Conservation (phyloP, 2,113 vertebrate species). For the Herpailurus yagouaroundi region DNA sequence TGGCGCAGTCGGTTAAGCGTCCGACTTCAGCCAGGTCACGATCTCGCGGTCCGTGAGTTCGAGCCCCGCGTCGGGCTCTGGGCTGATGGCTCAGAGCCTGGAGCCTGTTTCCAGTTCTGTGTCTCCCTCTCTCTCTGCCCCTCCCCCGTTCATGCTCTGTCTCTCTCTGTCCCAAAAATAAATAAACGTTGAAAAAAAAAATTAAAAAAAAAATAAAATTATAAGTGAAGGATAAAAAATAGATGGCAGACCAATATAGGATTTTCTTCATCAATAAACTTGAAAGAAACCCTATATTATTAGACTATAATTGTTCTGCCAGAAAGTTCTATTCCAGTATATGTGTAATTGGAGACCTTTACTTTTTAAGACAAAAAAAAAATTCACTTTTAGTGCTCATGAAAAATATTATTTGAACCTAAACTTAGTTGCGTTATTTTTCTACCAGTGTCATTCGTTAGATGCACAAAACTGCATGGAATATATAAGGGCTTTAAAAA, state of each 20-base stretch:
- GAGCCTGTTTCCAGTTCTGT: too few species aligned
- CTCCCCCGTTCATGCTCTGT: too few species aligned
- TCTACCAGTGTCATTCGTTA: background rate
- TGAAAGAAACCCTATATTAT: background rate
- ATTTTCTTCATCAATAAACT: background rate
- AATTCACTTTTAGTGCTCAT: background rate
- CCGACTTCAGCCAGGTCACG: too few species aligned
- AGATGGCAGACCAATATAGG: background rate
- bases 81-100: too few species aligned
- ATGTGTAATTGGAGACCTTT: background rate
- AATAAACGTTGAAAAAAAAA: too few species aligned
- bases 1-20: too few species aligned
- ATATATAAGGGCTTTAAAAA: background rate
- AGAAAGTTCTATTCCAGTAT: background rate
- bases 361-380: background rate
- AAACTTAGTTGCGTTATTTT: background rate
- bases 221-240: background rate
- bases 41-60: too few species aligned
- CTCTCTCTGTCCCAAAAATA: too few species aligned
- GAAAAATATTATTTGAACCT: background rate
- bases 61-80: too few species aligned
- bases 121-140: too few species aligned
- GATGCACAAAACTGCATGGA: background rate
- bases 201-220: background rate
- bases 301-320: background rate